These are phyloP conservation scores for Phaetusa simplex DNA, from an alignment of 2,113 vertebrate genomes.

Conservation along the genomic window DNA sequence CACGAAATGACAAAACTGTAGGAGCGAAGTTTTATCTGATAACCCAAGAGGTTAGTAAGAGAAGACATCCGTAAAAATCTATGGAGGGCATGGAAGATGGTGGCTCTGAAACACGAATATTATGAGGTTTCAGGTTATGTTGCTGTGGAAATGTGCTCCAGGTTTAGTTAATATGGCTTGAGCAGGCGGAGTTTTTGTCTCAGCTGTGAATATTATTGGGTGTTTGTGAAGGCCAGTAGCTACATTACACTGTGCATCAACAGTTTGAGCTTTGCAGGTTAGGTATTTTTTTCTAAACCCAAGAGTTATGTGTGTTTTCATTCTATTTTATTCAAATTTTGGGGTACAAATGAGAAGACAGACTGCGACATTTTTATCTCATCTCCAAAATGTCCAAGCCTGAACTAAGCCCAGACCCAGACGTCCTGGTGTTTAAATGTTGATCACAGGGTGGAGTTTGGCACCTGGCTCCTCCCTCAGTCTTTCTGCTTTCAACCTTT, in stretches of 20 bases:
- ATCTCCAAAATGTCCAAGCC: neutral
- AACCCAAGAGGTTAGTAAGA: neutral
- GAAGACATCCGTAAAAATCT: neutral
- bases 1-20: neutral
- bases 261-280: neutral
- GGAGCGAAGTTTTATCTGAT: neutral
- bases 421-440: neutral
- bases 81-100: neutral
- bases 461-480: neutral
- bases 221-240: neutral
- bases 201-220: neutral
- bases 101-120: neutral
- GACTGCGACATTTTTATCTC: neutral
- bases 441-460: neutral
- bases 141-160: neutral
- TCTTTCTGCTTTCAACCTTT: neutral
- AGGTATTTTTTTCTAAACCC: neutral
- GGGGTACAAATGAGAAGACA: neutral
- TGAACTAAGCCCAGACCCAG: neutral
- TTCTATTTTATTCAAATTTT: neutral
- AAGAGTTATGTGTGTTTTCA: neutral
- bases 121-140: neutral
- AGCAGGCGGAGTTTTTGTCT: neutral
- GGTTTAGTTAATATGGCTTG: neutral
- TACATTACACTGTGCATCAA: accelerated